A percentile compares a stretch with the other conserved stretches of the same genome.
Evolutionary conservation across 2,113 vertebrate species (phyloP).

Genomic region (Apteryx owenii): DNA sequence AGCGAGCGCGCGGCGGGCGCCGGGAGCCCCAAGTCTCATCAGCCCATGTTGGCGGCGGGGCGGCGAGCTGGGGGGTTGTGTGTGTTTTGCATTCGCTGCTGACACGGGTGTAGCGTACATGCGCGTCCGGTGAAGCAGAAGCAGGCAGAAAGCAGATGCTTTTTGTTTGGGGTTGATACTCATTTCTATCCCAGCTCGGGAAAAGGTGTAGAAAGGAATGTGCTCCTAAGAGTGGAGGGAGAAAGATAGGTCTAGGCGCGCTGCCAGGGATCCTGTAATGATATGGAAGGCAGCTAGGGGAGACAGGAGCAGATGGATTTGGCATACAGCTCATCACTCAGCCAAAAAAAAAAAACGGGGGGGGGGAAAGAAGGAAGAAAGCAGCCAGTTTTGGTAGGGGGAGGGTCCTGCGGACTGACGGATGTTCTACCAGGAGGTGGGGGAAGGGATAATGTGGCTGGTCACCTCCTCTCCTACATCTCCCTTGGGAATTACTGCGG

Average conservation of each 20-base stretch:
- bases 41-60: neutral
- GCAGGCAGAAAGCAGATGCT: slow-evolving; percentile 57
- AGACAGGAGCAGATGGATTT: slow-evolving; percentile 75
- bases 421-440: slow-evolving; percentile 4
- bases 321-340: slow-evolving; percentile 70
- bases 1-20: slow-evolving; percentile 47
- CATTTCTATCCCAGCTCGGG: slow-evolving; percentile 45
- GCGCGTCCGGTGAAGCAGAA: slow-evolving; percentile 47
- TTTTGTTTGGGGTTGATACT: slow-evolving; percentile 60
- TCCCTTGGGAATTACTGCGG: neutral
- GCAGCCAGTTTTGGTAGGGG: slow-evolving; percentile 58
- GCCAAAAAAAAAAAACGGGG: slow-evolving; percentile 13
- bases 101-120: slow-evolving; percentile 37
- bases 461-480: neutral
- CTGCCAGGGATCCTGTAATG: slow-evolving; percentile 69
- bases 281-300: slow-evolving; percentile 70
- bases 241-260: slow-evolving; percentile 64
- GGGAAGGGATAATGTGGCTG: slow-evolving; percentile 3
- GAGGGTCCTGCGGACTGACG: slow-evolving; percentile 6
- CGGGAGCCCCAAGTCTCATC: neutral
- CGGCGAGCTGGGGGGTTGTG: neutral
- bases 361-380: slow-evolving; percentile 1
- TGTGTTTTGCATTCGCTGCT: slow-evolving; percentile 55
- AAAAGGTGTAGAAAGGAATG: slow-evolving; percentile 70
- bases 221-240: slow-evolving; percentile 58